These are phyloP conservation scores for Andrena trimmerana DNA, from an alignment of 2,888 invertebrate species.

Conservation along the genomic window DNA sequence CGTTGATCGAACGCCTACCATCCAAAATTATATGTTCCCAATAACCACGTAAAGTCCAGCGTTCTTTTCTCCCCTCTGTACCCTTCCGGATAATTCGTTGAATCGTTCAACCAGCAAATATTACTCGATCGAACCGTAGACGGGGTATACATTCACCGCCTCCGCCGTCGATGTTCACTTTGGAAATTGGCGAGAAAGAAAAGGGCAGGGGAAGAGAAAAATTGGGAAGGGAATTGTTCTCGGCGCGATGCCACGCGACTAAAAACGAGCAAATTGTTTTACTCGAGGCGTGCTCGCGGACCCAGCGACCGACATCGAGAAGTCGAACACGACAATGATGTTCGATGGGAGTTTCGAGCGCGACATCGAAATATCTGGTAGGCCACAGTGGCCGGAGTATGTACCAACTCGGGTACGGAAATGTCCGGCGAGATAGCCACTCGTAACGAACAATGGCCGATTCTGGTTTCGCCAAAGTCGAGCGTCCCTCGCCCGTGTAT, in stretches of 20 bases:
- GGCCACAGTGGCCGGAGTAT: conserved; percentile 65
- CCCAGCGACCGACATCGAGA: conserved; percentile 67
- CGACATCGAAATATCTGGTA: conserved; percentile 72
- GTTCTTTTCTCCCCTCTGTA: neutral
- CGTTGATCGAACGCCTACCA: conserved; percentile 37
- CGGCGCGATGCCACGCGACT: conserved; percentile 14
- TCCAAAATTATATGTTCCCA: conserved; percentile 21
- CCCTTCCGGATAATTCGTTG: neutral
- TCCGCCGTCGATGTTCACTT: neutral
- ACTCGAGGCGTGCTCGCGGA: conserved; percentile 1
- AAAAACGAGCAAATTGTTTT: conserved; percentile 54
- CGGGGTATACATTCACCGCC: neutral
- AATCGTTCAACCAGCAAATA: neutral
- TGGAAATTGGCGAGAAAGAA: neutral
- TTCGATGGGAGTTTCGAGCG: conserved; percentile 62
- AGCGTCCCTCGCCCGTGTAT: conserved; percentile 47
- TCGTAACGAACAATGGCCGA: conserved; percentile 81
- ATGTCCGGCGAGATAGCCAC: conserved; percentile 82
- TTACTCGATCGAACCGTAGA: neutral
- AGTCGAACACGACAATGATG: conserved; percentile 64
- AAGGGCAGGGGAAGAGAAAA: neutral
- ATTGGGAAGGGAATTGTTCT: conserved; percentile 9
- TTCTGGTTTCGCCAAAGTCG: conserved; percentile 77
- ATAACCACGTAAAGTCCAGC: conserved; percentile 16
- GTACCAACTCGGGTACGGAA: conserved; percentile 79